Evolutionary conservation across 2,888 invertebrate genomes (phyloP).

Genomic region (Beris chalybata): DNA sequence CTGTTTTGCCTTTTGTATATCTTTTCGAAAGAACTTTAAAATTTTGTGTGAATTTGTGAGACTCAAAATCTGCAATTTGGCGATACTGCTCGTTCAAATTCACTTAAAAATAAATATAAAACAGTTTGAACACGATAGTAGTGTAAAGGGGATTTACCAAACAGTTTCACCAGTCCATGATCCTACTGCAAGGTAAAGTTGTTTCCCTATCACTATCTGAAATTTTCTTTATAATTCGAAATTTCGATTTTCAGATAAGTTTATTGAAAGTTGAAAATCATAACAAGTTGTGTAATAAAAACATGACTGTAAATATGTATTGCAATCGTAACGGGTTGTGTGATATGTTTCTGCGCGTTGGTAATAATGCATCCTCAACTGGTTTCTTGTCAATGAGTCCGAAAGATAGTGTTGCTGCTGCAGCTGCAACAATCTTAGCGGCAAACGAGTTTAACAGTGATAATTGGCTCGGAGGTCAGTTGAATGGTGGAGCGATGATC

Average conservation of each 20-base stretch:
- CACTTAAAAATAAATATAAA: too few species aligned
- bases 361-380: slow-evolving; percentile 2
- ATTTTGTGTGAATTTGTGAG: too few species aligned
- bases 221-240: too few species aligned
- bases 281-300: background rate
- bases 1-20: too few species aligned
- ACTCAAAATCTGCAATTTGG: too few species aligned
- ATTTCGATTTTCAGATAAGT: background rate
- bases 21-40: too few species aligned
- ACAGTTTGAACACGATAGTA: too few species aligned
- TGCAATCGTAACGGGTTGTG: slow-evolving; percentile 12
- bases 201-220: background rate
- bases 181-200: background rate
- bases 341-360: slow-evolving; percentile 23
- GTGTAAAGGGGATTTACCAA: too few species aligned
- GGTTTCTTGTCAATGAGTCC: background rate
- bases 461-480: slow-evolving; percentile 8
- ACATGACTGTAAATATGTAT: slow-evolving; percentile 18
- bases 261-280: background rate
- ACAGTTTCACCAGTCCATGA: too few species aligned
- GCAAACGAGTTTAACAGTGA: slow-evolving; percentile 6
- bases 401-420: background rate
- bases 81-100: too few species aligned
- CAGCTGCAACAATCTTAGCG: slow-evolving; percentile 5
- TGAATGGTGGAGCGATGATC: background rate